Base-by-base conservation (phyloP, 2,888 invertebrate genomes). In the Xestia xanthographa region DNA sequence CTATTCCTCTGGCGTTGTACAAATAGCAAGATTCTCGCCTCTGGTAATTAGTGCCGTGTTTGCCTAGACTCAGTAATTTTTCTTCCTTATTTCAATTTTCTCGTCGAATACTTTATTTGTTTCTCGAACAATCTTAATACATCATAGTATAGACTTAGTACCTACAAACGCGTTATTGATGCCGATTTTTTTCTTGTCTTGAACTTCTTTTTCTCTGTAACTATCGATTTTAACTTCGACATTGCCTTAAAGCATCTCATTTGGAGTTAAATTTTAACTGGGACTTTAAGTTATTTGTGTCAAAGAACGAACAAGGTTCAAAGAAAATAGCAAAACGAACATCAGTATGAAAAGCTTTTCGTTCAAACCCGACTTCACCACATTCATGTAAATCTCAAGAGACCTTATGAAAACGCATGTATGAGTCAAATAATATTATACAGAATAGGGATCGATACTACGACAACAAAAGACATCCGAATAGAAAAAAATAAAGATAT, bases 11-110 rank as follows among this genome's bases (percentile, higher is more conserved):
- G 83, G 78, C 79, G 77, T 83, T 62, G 84, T 86, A 91, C 85
- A 88, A 91, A 92, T 90, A 84, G 83, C 83, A 75, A 72, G 67
- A 84, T 87, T 87, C 84, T 85, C 83, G 84, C 70, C 70, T 66
- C 72, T 72, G 84, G 88, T 91, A 91, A 92, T 92, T 92, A 92
- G 87, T 86, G 88, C 84, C 86, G 75, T 87, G 82, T 87, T 81
- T 86, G 60, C 79, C 72, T 75, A 83, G 88, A 86, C 86, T 79
- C 72, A 80, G 86, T 88, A 73, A 89, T 90, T 91, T 88, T 89
- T 90, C 88, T 87, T 85, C 79, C 79, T 86, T 85, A 84, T 76
- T 87, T 82, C 48, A 65, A 48, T 74, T 73, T 77, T 66, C 53
- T 66, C 45, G 38, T 34, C 22, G 26, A 68, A 65, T 66, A 73